Evolutionary conservation across 2,888 invertebrate genomes (phyloP).

Genomic region (Subacronicta megacephala): DNA sequence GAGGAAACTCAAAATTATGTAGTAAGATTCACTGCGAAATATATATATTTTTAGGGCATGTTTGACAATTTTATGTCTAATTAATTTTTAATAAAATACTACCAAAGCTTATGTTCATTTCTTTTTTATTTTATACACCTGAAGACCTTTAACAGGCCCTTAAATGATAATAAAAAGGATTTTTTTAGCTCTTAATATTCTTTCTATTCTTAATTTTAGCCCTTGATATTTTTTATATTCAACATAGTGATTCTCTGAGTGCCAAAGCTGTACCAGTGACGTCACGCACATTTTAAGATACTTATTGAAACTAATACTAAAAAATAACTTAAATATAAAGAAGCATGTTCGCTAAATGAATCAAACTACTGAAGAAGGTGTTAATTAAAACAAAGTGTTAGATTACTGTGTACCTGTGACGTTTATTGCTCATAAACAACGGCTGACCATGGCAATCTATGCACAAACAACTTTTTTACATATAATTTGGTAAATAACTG

Average conservation of each 20-base stretch:
- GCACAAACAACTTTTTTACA: slow-evolving; percentile 40
- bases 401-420: slow-evolving; percentile 47
- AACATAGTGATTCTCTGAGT: no score
- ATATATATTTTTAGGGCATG: no score
- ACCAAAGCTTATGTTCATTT: no score
- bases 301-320: background rate
- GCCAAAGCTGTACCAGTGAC: background rate
- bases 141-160: no score
- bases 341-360: slow-evolving; percentile 41
- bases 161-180: no score
- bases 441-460: slow-evolving; percentile 42
- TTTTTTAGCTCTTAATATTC: no score
- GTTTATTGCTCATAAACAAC: slow-evolving; percentile 55
- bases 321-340: slow-evolving; percentile 5
- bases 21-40: slow-evolving; percentile 32
- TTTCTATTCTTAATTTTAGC: no score
- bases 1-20: slow-evolving; percentile 6
- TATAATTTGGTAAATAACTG: slow-evolving; percentile 24
- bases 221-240: no score
- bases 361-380: slow-evolving; percentile 47
- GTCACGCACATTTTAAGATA: background rate
- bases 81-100: no score
- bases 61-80: no score
- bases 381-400: slow-evolving; percentile 60
- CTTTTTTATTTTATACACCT: no score